Conservation (phyloP, 2,113 vertebrate species). For the Calyptomena viridis region DNA sequence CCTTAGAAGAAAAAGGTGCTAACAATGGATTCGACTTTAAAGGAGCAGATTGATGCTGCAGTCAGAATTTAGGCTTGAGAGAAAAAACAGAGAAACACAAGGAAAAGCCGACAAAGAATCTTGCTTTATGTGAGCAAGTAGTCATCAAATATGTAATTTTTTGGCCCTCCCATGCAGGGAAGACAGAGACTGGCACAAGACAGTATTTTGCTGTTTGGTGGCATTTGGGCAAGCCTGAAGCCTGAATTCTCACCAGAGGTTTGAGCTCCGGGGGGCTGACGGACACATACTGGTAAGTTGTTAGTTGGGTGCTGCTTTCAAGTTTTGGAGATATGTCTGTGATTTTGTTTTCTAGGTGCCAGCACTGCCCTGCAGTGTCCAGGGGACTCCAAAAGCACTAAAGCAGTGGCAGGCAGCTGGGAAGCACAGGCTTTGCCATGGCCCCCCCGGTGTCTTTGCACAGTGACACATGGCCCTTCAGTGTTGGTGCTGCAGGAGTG, state of each 20-base stretch:
- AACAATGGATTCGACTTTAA: neutral
- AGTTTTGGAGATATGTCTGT: neutral
- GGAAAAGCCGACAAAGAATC: neutral
- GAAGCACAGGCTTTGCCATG: neutral
- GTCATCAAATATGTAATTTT: neutral
- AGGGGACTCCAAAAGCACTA: neutral
- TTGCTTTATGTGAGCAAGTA: neutral
- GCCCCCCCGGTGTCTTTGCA: neutral
- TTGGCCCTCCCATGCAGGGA: neutral
- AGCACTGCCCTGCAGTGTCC: neutral
- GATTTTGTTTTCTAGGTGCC: rapidly evolving
- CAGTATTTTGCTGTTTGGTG: neutral
- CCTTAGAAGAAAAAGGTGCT: neutral
- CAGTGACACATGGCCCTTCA: neutral
- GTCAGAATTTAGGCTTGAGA: neutral
- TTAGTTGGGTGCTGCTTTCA: neutral
- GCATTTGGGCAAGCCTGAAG: neutral
- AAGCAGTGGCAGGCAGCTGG: neutral
- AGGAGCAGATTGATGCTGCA: neutral
- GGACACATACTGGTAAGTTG: neutral
- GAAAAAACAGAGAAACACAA: neutral
- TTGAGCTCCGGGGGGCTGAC: neutral
- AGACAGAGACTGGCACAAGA: neutral
- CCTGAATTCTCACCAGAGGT: neutral
- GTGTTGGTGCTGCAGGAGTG: neutral